Evolutionary conservation across 2,113 vertebrate genomes (phyloP).

Genomic region (Prinia subflava): DNA sequence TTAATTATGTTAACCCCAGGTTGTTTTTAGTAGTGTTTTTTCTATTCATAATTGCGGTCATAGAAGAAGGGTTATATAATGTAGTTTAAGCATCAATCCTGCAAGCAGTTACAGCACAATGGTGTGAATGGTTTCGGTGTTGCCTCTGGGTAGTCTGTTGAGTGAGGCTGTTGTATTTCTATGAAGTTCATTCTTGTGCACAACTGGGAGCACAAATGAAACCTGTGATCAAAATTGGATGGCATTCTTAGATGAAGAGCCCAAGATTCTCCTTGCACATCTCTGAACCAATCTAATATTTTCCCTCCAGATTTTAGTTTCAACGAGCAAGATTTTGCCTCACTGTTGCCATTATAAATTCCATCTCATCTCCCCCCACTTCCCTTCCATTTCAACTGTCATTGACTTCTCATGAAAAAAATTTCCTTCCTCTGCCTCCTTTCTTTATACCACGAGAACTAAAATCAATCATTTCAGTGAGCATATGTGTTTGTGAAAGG

Average conservation of each 20-base stretch:
- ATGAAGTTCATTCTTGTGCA: neutral
- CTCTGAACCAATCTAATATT: neutral
- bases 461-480: neutral
- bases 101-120: neutral
- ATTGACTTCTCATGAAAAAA: neutral
- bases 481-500: neutral
- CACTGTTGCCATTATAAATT: neutral
- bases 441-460: neutral
- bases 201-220: neutral
- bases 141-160: neutral
- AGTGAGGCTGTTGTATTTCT: neutral
- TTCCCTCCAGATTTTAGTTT: neutral
- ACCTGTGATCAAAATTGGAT: neutral
- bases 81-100: neutral
- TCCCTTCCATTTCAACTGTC: neutral
- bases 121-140: accelerated
- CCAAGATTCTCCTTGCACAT: neutral
- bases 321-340: neutral
- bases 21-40: neutral
- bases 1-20: neutral
- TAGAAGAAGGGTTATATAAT: neutral
- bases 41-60: neutral
- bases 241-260: neutral
- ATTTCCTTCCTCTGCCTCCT: neutral
- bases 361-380: neutral